Conservation (phyloP, 2,113 vertebrate species). For the western clawed frog (Xenopus tropicalis) region DNA sequence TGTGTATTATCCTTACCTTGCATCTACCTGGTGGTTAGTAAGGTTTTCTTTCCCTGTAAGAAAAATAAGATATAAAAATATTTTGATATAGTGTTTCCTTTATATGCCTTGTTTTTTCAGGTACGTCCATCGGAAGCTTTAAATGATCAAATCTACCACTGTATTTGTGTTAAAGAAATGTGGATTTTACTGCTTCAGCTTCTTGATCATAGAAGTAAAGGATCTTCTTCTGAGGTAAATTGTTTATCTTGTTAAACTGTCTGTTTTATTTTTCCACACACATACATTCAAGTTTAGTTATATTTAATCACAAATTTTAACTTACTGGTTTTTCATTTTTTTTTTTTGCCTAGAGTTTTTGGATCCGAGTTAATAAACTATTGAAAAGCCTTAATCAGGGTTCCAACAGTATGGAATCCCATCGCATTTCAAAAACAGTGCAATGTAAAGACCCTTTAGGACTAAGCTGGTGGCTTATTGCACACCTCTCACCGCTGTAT, state of each 20-base stretch:
- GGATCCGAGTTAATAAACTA: conserved; percentile 77
- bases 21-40: too few relatives aligned
- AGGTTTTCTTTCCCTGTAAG: too few relatives aligned
- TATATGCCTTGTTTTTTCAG: conserved; percentile 56
- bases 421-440: conserved; percentile 44
- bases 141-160: conserved; percentile 71
- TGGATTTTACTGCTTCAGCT: conserved; percentile 88
- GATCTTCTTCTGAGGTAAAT: conserved; percentile 76
- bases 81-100: too few relatives aligned
- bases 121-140: conserved; percentile 84
- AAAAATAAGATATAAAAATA: too few relatives aligned
- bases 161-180: conserved; percentile 84
- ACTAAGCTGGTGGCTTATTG: conserved; percentile 90
- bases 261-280: too few relatives aligned
- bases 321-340: conserved; percentile 11
- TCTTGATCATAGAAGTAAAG: conserved; percentile 80
- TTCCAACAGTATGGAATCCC: conserved; percentile 47
- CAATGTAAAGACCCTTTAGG: conserved; percentile 82
- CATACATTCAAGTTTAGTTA: too few relatives aligned
- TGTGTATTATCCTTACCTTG: too few relatives aligned
- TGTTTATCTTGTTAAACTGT: neutral
- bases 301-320: too few relatives aligned
- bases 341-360: conserved; percentile 74
- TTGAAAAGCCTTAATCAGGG: conserved; percentile 64
- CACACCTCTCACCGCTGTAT: conserved; percentile 78